Evolutionary conservation across 2,888 invertebrate species (phyloP).

Genomic region (Stegana nigrithorax): DNA sequence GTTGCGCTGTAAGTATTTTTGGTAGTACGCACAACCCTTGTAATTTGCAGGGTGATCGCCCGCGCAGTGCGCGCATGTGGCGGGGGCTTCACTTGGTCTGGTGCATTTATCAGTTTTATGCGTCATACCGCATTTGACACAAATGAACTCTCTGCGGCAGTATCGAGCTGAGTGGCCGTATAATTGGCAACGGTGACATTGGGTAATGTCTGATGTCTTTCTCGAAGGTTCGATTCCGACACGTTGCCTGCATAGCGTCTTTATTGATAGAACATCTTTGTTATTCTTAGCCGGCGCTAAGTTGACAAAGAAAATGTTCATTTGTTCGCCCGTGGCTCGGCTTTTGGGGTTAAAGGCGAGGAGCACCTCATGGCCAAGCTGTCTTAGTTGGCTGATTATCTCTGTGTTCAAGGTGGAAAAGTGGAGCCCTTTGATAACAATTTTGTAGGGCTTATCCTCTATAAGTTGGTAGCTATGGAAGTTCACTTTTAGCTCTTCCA

Average conservation of each 20-base stretch:
- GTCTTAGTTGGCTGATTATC: neutral
- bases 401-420: neutral
- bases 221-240: neutral
- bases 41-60: neutral
- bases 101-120: neutral
- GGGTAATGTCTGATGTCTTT: neutral
- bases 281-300: neutral
- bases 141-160: neutral
- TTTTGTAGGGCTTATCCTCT: constrained; percentile 8
- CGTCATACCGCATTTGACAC: neutral
- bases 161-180: constrained; percentile 9
- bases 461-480: neutral
- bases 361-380: neutral
- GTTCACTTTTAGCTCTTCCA: neutral
- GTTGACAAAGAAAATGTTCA: constrained; percentile 6
- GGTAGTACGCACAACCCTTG: neutral
- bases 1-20: no score
- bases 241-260: neutral
- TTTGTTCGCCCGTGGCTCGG: neutral
- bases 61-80: neutral
- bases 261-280: neutral
- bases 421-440: neutral
- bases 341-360: neutral
- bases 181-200: constrained; percentile 11
- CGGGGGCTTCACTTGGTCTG: neutral